Evolutionary conservation across 2,888 invertebrate species (phyloP).

Genomic region (Pantelozetes paolii): DNA sequence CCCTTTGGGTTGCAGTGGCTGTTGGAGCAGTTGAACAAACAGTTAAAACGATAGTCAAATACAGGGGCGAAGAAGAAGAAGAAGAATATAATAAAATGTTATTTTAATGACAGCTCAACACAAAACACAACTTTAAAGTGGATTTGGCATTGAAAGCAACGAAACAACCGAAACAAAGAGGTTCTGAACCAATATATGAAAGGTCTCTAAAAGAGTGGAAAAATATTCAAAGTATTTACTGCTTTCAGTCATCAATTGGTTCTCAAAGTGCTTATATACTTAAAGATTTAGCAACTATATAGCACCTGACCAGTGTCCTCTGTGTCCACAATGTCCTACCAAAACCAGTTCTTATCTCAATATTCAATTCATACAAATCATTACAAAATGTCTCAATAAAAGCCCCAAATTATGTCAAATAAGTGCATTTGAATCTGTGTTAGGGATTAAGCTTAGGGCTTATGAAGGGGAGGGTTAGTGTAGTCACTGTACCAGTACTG

Average conservation of each 20-base stretch:
- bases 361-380: too few species aligned
- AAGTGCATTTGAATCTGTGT: too few species aligned
- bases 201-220: background rate
- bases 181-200: background rate
- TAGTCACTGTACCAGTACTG: too few species aligned
- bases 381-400: too few species aligned
- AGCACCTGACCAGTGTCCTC: too few species aligned
- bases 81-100: constrained; percentile 17
- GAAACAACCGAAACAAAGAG: background rate
- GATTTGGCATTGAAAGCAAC: background rate
- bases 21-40: background rate
- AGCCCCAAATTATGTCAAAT: constrained; percentile 9
- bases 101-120: constrained; percentile 17
- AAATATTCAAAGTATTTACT: constrained; percentile 30
- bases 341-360: too few species aligned
- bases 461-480: too few species aligned
- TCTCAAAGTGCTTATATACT: background rate
- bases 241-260: constrained; percentile 29
- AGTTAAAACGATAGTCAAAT: constrained; percentile 9
- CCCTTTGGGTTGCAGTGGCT: constrained; percentile 20
- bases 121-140: background rate
- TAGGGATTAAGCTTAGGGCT: too few species aligned
- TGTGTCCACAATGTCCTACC: too few species aligned
- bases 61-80: background rate
- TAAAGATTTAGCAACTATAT: too few species aligned